Conservation (phyloP, 2,113 vertebrate genomes). For the Climacteris rufus region DNA sequence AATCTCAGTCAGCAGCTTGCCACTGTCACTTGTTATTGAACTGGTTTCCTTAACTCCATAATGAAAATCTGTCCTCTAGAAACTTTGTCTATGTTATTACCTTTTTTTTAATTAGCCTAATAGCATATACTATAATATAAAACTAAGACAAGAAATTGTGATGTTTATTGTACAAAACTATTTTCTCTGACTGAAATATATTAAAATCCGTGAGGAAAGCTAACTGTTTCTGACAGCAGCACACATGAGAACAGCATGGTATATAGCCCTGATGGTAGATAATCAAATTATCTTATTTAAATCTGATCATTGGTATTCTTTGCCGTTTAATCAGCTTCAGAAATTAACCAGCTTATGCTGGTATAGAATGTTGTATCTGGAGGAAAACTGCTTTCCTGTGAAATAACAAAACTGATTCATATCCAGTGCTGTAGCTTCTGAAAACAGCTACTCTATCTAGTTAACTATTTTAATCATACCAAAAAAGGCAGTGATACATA, state of each 20-base stretch:
- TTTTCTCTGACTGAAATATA: background rate
- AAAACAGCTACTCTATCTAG: background rate
- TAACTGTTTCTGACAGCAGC: background rate
- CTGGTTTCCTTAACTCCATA: background rate
- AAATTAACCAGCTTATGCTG: background rate
- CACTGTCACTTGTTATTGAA: background rate
- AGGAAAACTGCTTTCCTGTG: background rate
- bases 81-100: background rate
- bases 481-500: background rate
- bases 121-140: background rate
- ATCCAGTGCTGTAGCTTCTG: background rate
- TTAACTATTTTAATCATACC: background rate
- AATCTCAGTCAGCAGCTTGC: background rate
- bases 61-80: background rate
- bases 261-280: background rate
- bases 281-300: background rate
- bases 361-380: background rate
- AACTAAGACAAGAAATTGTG: background rate
- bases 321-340: slow-evolving; percentile 1
- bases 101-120: background rate
- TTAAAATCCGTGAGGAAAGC: background rate
- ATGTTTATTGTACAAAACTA: background rate
- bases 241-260: background rate
- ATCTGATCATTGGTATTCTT: background rate
- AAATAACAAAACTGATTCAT: background rate